phyloP scores from a whole-genome alignment of 1,140 invertebrate genomes.

The Bombus impatiens region DNA sequence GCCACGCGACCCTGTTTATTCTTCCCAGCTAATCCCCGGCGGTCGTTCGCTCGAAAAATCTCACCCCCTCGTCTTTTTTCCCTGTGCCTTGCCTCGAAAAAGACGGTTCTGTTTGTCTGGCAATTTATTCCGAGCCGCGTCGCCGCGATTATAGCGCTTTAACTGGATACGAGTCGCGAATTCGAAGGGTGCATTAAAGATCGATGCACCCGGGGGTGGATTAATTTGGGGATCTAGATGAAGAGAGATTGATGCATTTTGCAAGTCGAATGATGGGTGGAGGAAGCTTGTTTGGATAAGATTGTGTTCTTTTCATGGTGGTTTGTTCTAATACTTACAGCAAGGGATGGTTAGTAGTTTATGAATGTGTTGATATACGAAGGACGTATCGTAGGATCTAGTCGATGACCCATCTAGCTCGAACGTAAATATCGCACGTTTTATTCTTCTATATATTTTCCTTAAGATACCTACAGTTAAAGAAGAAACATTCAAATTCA shows the following conservation, averaged over 20 bases:
- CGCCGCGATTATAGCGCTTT: neutral
- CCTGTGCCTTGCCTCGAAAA: neutral
- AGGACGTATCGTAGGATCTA: too few relatives aligned
- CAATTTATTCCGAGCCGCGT: conserved; percentile 46
- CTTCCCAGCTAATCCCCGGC: conserved; percentile 66
- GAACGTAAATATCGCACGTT: accelerated
- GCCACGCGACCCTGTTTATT: conserved; percentile 72
- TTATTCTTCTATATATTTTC: too few relatives aligned
- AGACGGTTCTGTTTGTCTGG: conserved; percentile 36
- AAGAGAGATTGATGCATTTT: neutral
- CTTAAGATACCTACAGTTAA: too few relatives aligned
- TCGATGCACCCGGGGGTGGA: neutral
- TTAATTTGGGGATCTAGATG: neutral
- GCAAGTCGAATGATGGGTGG: neutral
- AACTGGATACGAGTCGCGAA: neutral
- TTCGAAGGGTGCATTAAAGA: conserved; percentile 10
- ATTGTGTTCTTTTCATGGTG: neutral
- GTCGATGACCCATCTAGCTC: too few relatives aligned
- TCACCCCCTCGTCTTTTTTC: neutral
- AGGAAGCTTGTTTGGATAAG: neutral
- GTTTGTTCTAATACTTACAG: neutral
- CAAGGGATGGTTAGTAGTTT: neutral
- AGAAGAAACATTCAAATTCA: too few relatives aligned
- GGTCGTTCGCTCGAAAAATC: conserved; percentile 4
- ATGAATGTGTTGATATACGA: neutral